phyloP scores from a whole-genome alignment of 2,888 invertebrate species.

The Amphimallon solstitiale region DNA sequence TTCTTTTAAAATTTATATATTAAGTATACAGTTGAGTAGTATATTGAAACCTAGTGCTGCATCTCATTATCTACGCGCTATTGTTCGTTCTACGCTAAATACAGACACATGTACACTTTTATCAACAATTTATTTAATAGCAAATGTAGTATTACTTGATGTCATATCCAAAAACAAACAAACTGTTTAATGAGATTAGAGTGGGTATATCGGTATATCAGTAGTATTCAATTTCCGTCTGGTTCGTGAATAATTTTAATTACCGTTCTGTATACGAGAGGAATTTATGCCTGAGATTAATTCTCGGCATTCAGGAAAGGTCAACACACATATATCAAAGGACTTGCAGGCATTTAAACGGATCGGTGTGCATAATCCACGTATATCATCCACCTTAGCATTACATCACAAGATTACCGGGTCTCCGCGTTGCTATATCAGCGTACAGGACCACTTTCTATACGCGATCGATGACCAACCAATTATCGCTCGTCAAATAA shows the following conservation, averaged over 20 bases:
- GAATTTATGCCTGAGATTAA: constrained; percentile 24
- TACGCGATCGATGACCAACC: not conserved
- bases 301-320: constrained; percentile 15
- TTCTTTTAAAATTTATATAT: too few relatives aligned
- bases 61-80: too few relatives aligned
- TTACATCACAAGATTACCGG: constrained; percentile 26
- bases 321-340: constrained; percentile 22
- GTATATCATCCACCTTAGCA: constrained; percentile 25
- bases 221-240: not conserved
- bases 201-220: not conserved
- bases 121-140: too few relatives aligned
- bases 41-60: too few relatives aligned
- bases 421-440: too few relatives aligned
- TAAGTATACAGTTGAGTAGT: too few relatives aligned
- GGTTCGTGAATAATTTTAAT: constrained; percentile 11
- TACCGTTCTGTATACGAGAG: constrained; percentile 11
- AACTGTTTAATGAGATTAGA: not conserved
- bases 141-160: too few relatives aligned
- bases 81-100: too few relatives aligned
- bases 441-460: too few relatives aligned
- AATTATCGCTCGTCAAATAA: constrained; percentile 20
- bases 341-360: constrained; percentile 24
- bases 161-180: too few relatives aligned
- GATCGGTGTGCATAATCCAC: constrained; percentile 19
- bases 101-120: too few relatives aligned